Evolutionary conservation across 1,140 invertebrate species (phyloP).

Genomic region (Wiebesia pumilae): DNA sequence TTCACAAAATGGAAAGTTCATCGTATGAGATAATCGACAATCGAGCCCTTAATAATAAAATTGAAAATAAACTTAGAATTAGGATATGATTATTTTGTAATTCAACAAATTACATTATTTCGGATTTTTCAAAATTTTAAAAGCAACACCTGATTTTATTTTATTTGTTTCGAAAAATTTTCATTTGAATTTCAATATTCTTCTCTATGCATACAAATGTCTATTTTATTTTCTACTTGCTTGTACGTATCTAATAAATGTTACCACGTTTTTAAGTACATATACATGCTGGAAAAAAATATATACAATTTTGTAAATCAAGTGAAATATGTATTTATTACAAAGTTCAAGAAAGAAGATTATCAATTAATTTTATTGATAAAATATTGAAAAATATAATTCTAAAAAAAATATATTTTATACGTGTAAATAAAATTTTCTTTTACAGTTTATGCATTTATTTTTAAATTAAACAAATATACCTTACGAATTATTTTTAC

Average conservation of each 20-base stretch:
- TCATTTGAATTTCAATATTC: not conserved
- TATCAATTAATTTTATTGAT: too few species aligned
- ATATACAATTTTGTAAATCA: not conserved
- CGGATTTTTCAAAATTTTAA: not conserved
- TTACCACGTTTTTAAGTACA: not conserved
- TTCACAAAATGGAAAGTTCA: not conserved
- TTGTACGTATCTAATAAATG: not conserved
- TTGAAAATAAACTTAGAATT: not conserved
- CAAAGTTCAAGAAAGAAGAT: too few species aligned
- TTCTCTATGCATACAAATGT: not conserved
- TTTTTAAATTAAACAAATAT: too few species aligned
- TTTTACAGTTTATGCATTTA: too few species aligned
- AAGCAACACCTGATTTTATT: not conserved
- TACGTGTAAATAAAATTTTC: too few species aligned
- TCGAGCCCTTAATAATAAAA: slow-evolving; percentile 11
- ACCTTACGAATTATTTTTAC: too few species aligned
- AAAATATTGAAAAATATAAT: too few species aligned
- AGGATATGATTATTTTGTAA: not conserved
- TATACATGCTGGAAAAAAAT: not conserved
- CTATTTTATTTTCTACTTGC: not conserved
- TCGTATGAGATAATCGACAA: not conserved
- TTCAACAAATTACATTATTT: not conserved
- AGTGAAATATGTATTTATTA: too few species aligned
- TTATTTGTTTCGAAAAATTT: not conserved
- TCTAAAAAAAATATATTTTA: too few species aligned